These are phyloP conservation scores for Meleagris gallopavo DNA, from an alignment of 2,113 vertebrate genomes.

Conservation along the genomic window DNA sequence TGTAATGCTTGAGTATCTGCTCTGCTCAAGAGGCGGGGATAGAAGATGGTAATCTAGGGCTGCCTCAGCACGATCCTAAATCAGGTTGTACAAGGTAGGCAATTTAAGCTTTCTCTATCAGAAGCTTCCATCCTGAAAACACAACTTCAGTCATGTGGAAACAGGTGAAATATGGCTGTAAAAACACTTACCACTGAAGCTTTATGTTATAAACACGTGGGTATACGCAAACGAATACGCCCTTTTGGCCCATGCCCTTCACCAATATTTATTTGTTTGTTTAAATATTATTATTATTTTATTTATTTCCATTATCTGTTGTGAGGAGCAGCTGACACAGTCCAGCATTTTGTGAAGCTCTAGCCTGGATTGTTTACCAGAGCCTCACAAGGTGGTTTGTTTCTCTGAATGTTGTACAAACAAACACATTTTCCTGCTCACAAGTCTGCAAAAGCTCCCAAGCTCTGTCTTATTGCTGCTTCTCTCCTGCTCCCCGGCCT, in stretches of 20 bases:
- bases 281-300: no score
- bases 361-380: not conserved
- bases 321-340: not conserved
- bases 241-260: not conserved
- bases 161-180: not conserved
- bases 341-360: not conserved
- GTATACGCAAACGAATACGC: not conserved
- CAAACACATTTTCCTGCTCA: not conserved
- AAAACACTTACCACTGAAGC: not conserved
- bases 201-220: rapidly evolving
- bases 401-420: not conserved
- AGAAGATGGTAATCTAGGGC: not conserved
- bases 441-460: not conserved
- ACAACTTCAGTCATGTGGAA: not conserved
- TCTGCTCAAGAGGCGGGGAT: rapidly evolving
- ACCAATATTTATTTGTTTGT: not conserved
- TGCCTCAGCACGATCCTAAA: not conserved
- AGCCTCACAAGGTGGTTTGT: not conserved
- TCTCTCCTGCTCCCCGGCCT: not conserved
- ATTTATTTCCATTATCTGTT: not conserved
- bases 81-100: not conserved
- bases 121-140: not conserved
- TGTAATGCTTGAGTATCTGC: not conserved
- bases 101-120: not conserved
- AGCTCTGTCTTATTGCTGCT: not conserved